Conservation (phyloP, 2,888 invertebrate species). For the Ariolimax columbianus region DNA sequence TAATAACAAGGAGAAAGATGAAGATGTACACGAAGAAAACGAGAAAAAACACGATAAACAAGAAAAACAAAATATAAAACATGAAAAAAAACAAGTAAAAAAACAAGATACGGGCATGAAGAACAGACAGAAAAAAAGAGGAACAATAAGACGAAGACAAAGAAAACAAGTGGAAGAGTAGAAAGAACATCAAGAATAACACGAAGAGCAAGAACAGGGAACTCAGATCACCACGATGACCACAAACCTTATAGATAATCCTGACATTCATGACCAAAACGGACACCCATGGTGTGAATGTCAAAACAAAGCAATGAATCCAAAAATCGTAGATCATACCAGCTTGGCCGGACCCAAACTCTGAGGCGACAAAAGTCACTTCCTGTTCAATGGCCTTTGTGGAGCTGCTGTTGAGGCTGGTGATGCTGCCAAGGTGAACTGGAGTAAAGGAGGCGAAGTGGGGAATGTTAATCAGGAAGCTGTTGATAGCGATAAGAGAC, state of each 20-base stretch:
- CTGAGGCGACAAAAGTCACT: constrained; percentile 50
- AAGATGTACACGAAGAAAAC: too few species aligned
- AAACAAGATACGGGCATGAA: too few species aligned
- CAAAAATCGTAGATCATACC: constrained; percentile 67
- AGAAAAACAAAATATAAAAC: too few species aligned
- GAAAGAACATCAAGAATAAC: too few species aligned
- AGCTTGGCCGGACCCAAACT: constrained; percentile 59
- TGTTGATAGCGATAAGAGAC: constrained; percentile 58
- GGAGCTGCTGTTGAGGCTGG: not conserved
- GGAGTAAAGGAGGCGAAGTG: constrained; percentile 63
- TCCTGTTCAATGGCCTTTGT: not conserved
- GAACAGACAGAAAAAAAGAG: too few species aligned
- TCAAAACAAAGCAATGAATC: constrained; percentile 69
- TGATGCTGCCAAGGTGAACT: constrained; percentile 10
- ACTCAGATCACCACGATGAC: too few species aligned
- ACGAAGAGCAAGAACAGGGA: too few species aligned
- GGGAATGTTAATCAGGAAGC: constrained; percentile 66
- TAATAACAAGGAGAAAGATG: too few species aligned
- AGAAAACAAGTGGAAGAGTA: too few species aligned
- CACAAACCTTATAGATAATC: constrained; percentile 59
- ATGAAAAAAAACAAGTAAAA: too few species aligned
- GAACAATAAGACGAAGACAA: too few species aligned
- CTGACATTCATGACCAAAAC: constrained; percentile 64
- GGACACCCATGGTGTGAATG: constrained; percentile 64
- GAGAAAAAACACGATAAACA: too few species aligned